Evolutionary conservation across 2,113 vertebrate genomes (phyloP).

Genomic region (Colinus virginianus): DNA sequence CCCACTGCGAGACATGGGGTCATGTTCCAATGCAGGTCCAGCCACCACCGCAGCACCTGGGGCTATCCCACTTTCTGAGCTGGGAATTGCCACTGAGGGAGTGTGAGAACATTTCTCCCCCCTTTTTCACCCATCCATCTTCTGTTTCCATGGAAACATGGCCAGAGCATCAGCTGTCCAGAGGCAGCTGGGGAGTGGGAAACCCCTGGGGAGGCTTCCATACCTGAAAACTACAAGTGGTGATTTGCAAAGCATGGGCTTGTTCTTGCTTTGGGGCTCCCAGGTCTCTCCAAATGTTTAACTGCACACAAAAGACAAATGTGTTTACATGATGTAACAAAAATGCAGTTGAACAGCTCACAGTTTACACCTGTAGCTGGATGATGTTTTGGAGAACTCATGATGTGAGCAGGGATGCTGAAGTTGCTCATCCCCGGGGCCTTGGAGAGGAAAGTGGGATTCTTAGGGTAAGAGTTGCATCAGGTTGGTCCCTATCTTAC

Average conservation of each 20-base stretch:
- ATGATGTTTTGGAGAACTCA: neutral
- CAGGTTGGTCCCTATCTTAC: neutral
- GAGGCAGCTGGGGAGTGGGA: neutral
- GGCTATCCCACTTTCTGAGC: neutral
- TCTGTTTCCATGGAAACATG: slow-evolving; percentile 38
- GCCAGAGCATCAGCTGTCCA: slow-evolving; percentile 12
- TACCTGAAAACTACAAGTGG: slow-evolving; percentile 38
- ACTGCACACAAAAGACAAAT: neutral
- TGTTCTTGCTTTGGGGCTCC: slow-evolving; percentile 12
- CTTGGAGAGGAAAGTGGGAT: fast-evolving
- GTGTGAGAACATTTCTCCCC: neutral
- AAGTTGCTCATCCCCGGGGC: neutral
- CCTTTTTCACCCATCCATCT: slow-evolving; percentile 12
- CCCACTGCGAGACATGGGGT: neutral
- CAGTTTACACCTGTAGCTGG: neutral
- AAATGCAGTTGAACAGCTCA: neutral
- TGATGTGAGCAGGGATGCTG: neutral
- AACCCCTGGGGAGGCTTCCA: slow-evolving; percentile 9
- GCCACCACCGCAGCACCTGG: neutral
- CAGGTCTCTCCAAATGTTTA: neutral
- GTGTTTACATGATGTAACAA: neutral
- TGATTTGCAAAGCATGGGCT: slow-evolving; percentile 51
- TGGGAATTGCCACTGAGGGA: neutral
- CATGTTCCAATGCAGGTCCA: neutral
- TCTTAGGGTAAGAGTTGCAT: neutral